Conservation (phyloP, 2,113 vertebrate species). For the Telmatochromis sp. region DNA sequence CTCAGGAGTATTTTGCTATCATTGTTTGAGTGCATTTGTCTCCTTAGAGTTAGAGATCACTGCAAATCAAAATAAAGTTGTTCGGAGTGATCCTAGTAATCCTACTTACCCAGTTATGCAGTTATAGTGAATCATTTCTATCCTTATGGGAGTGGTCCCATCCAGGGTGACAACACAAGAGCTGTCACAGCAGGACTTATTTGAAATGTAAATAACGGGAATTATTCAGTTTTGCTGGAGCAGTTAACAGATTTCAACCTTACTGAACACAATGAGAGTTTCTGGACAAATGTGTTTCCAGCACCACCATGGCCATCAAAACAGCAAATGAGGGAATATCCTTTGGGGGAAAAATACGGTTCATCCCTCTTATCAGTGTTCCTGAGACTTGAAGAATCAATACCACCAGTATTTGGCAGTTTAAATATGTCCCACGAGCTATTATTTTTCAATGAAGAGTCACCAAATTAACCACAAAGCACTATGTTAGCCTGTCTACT, state of each 20-base stretch:
- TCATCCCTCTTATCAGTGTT: not conserved
- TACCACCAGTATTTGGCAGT: not conserved
- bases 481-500: not conserved
- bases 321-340: not conserved
- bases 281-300: not conserved
- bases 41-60: not conserved
- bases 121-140: not conserved
- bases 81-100: not conserved
- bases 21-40: not conserved
- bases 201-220: not conserved
- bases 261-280: not conserved
- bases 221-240: not conserved
- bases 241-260: not conserved
- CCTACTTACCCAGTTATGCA: not conserved
- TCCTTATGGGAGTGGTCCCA: not conserved
- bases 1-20: not conserved
- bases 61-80: not conserved
- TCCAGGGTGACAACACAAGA: not conserved
- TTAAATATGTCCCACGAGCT: not conserved
- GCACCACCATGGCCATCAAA: not conserved
- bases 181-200: not conserved
- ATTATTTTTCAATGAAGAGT: not conserved
- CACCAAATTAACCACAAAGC: not conserved
- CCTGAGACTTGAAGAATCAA: not conserved
- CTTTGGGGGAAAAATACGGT: accelerated